Evolutionary conservation across 2,888 invertebrate species (phyloP).

Genomic region (Erynnis tages): DNA sequence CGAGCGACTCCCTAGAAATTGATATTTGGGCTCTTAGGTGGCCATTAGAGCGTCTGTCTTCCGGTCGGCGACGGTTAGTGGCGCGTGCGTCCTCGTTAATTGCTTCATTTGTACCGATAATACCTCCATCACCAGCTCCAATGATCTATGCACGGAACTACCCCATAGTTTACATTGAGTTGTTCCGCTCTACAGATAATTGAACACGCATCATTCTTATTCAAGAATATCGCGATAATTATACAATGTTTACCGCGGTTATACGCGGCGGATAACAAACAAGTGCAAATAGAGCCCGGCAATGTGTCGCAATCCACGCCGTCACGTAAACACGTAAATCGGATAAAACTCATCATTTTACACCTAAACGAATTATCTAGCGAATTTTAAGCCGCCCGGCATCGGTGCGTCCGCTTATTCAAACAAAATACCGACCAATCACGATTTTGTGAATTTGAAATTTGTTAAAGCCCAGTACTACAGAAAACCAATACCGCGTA

Average conservation of each 20-base stretch:
- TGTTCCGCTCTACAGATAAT: conserved; percentile 53
- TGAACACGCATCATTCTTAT: conserved; percentile 41
- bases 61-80: conserved; percentile 61
- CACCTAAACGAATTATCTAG: conserved; percentile 71
- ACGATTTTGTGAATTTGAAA: conserved; percentile 81
- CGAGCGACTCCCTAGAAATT: conserved; percentile 71
- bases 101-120: conserved; percentile 76
- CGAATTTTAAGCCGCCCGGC: conserved; percentile 58
- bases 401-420: conserved; percentile 63
- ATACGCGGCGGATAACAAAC: conserved; percentile 34
- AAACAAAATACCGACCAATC: conserved; percentile 79
- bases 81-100: conserved; percentile 70
- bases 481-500: conserved; percentile 78
- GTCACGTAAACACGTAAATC: conserved; percentile 57
- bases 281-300: conserved; percentile 37
- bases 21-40: conserved; percentile 76
- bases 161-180: conserved; percentile 35
- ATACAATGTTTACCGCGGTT: conserved; percentile 50
- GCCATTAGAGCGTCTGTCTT: conserved; percentile 77
- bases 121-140: conserved; percentile 48
- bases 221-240: conserved; percentile 42
- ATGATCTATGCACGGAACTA: conserved; percentile 31
- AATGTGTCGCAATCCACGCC: conserved; percentile 53
- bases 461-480: conserved; percentile 76
- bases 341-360: conserved; percentile 70